A percentile compares a stretch with the other conserved stretches of the same genome.
phyloP scores from a whole-genome alignment of 1,140 invertebrate species.

The Nasonia giraulti region DNA sequence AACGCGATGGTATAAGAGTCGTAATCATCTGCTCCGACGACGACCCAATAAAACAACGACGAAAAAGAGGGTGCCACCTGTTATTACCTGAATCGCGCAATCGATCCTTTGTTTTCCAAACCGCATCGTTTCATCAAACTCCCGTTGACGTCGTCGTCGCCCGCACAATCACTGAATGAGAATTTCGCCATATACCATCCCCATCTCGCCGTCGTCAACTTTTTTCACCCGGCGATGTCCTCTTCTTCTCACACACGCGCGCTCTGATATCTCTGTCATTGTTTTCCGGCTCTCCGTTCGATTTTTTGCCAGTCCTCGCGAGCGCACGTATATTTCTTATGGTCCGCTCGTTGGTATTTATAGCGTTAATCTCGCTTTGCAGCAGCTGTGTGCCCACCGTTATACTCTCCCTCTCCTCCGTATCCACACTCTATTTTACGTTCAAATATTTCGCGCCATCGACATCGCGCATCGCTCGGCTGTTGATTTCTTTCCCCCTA shows the following conservation, averaged over 20 bases:
- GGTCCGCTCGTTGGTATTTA: slow-evolving; percentile 61
- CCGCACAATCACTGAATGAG: background rate
- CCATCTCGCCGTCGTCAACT: background rate
- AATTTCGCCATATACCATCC: background rate
- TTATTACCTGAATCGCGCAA: too few species aligned
- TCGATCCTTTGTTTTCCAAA: too few species aligned
- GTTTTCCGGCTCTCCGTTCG: background rate
- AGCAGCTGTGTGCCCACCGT: slow-evolving; percentile 52
- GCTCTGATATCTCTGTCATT: background rate
- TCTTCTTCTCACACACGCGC: background rate
- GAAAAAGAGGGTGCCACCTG: background rate
- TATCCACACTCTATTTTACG: background rate
- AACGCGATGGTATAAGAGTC: background rate
- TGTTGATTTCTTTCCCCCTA: background rate
- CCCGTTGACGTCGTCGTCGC: background rate
- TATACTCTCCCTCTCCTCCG: too few species aligned
- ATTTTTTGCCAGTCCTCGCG: background rate
- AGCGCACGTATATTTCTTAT: background rate
- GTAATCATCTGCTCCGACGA: background rate
- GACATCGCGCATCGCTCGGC: slow-evolving; percentile 25
- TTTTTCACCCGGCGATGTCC: background rate
- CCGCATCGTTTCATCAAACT: background rate
- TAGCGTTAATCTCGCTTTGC: slow-evolving; percentile 67
- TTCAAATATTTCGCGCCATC: background rate
- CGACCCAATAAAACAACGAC: background rate